phyloP scores from a whole-genome alignment of 2,888 invertebrate species.

The Drosophila leonis region DNA sequence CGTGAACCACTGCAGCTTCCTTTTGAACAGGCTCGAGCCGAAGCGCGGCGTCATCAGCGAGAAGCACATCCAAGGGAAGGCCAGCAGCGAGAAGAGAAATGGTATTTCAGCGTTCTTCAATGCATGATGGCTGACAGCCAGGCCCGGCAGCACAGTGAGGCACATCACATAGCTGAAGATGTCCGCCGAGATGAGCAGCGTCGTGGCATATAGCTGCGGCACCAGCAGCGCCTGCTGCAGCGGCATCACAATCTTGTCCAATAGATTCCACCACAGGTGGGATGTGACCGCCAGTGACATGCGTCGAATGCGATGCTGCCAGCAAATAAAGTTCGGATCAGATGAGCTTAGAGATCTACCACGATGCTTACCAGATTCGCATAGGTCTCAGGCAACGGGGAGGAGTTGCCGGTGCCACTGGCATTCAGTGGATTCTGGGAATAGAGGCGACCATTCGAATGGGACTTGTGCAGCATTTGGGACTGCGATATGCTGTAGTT shows the following conservation, averaged over 20 bases:
- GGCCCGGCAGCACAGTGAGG: slow-evolving; percentile 83
- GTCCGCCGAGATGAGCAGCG: slow-evolving; percentile 83
- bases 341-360: not conserved
- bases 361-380: slow-evolving; percentile 59
- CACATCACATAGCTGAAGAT: slow-evolving; percentile 85
- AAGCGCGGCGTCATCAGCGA: slow-evolving; percentile 85
- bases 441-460: slow-evolving; percentile 73
- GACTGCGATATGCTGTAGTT: slow-evolving; percentile 80
- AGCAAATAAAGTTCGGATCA: not conserved
- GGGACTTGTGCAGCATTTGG: slow-evolving; percentile 68
- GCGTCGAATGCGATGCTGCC: slow-evolving; percentile 78
- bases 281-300: slow-evolving; percentile 82
- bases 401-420: slow-evolving; percentile 55
- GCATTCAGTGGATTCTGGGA: slow-evolving; percentile 39
- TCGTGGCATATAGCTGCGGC: slow-evolving; percentile 84
- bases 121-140: slow-evolving; percentile 84
- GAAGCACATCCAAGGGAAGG: slow-evolving; percentile 86
- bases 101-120: slow-evolving; percentile 85
- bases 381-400: slow-evolving; percentile 59
- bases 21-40: slow-evolving; percentile 82
- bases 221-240: slow-evolving; percentile 82
- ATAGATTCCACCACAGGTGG: slow-evolving; percentile 80
- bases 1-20: slow-evolving; percentile 84
- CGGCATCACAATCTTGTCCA: slow-evolving; percentile 82
- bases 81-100: slow-evolving; percentile 84